A percentile compares a stretch with the other conserved stretches of the same genome.
These are phyloP conservation scores for Mimas tiliae DNA, from an alignment of 2,888 invertebrate genomes.

Conservation along the genomic window DNA sequence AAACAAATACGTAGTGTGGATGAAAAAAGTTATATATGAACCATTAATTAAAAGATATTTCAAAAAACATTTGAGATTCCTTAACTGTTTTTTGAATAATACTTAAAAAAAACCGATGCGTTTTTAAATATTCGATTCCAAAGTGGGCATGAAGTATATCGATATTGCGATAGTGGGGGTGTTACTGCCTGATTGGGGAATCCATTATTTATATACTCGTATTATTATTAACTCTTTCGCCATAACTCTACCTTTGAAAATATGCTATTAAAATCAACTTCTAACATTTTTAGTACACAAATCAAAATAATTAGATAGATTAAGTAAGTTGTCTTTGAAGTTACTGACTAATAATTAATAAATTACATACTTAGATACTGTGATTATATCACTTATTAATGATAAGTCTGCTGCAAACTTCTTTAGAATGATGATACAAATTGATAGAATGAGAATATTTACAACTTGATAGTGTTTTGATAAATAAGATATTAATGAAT, in stretches of 20 bases:
- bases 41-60: too few species aligned
- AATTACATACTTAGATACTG: conserved; percentile 63
- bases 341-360: conserved; percentile 68
- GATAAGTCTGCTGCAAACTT: conserved; percentile 72
- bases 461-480: conserved; percentile 35
- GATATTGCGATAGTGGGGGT: too few species aligned
- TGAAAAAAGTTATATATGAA: too few species aligned
- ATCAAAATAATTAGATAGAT: conserved; percentile 56
- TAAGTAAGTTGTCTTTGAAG: conserved; percentile 69
- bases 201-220: background rate
- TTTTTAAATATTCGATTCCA: too few species aligned
- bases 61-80: too few species aligned
- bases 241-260: background rate
- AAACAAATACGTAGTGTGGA: too few species aligned
- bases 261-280: background rate
- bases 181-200: background rate
- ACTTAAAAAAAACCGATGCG: too few species aligned
- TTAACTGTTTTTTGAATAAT: too few species aligned
- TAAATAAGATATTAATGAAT: background rate
- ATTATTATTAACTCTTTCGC: background rate
- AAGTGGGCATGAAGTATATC: too few species aligned
- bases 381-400: conserved; percentile 66
- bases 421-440: conserved; percentile 17
- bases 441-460: conserved; percentile 48
- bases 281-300: conserved; percentile 27